phyloP scores from a whole-genome alignment of 23 tunicate species.

The Trididemnum nubilum region DNA sequence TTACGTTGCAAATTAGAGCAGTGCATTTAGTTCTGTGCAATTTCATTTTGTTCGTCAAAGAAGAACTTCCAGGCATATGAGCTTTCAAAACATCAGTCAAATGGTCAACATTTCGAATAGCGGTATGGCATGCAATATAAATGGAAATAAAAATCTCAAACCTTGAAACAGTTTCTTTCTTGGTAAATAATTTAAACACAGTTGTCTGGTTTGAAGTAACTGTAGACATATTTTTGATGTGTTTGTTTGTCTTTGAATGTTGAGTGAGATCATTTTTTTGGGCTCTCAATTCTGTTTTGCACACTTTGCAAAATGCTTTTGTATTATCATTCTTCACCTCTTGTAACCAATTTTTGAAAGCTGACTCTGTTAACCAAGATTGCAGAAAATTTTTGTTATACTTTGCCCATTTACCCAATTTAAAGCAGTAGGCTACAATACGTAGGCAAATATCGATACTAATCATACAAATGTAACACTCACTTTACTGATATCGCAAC shows the following conservation, averaged over 20 bases:
- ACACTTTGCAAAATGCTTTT: background rate
- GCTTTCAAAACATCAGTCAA: background rate
- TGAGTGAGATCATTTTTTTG: background rate
- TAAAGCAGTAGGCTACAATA: background rate
- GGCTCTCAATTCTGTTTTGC: background rate
- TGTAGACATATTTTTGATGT: no score
- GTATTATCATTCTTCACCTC: background rate
- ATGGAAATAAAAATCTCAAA: background rate
- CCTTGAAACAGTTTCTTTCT: background rate
- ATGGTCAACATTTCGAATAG: background rate
- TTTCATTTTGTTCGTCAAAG: background rate
- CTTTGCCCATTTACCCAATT: constrained; percentile 4
- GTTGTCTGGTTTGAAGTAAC: no score
- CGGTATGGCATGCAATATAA: background rate
- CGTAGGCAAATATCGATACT: no score
- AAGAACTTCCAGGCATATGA: background rate
- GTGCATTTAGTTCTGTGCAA: background rate
- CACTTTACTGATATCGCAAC: no score
- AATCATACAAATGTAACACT: no score
- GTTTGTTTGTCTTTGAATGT: background rate
- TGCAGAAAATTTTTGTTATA: background rate
- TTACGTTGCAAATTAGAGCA: background rate
- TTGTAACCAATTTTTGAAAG: background rate
- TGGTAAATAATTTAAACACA: no score
- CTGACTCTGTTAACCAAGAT: background rate